Percentiles rank a stretch among this genome's conserved stretches.
These are phyloP conservation scores for Netelia inedita DNA, from an alignment of 2,888 invertebrate species.

Conservation along the genomic window DNA sequence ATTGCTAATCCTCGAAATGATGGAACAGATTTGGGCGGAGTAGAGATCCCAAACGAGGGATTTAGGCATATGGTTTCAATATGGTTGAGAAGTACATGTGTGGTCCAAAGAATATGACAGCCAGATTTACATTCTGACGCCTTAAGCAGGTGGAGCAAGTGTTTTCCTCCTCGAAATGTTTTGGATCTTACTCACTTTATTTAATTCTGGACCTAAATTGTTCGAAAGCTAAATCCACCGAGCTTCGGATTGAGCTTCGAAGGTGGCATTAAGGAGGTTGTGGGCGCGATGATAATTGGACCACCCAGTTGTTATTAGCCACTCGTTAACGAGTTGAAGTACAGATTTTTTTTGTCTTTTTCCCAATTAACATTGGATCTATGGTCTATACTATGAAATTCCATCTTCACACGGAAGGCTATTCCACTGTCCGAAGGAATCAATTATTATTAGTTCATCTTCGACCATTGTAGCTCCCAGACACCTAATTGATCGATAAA, in stretches of 20 bases:
- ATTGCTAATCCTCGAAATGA: slow-evolving; percentile 50
- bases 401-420: too few relatives aligned
- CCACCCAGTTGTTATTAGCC: slow-evolving; percentile 36
- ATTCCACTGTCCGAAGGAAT: too few relatives aligned
- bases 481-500: too few relatives aligned
- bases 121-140: slow-evolving; percentile 34
- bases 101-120: slow-evolving; percentile 37
- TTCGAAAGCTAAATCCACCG: slow-evolving; percentile 17
- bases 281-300: slow-evolving; percentile 36
- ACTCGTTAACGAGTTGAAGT: slow-evolving; percentile 6
- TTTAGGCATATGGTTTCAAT: slow-evolving; percentile 39
- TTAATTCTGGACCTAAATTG: neutral
- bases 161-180: slow-evolving; percentile 21
- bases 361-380: slow-evolving; percentile 6
- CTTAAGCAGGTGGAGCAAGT: slow-evolving; percentile 53
- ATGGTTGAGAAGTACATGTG: slow-evolving; percentile 23
- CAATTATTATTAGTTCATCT: too few relatives aligned
- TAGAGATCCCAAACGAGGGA: slow-evolving; percentile 15
- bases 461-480: too few relatives aligned
- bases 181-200: slow-evolving; percentile 30
- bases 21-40: slow-evolving; percentile 20
- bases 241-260: neutral
- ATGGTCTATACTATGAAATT: neutral
- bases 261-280: slow-evolving; percentile 6
- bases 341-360: slow-evolving; percentile 22